Percentiles rank a stretch among this genome's conserved stretches.
Evolutionary conservation across 2,113 vertebrate genomes (phyloP).

Genomic region (Phocoena sinus): DNA sequence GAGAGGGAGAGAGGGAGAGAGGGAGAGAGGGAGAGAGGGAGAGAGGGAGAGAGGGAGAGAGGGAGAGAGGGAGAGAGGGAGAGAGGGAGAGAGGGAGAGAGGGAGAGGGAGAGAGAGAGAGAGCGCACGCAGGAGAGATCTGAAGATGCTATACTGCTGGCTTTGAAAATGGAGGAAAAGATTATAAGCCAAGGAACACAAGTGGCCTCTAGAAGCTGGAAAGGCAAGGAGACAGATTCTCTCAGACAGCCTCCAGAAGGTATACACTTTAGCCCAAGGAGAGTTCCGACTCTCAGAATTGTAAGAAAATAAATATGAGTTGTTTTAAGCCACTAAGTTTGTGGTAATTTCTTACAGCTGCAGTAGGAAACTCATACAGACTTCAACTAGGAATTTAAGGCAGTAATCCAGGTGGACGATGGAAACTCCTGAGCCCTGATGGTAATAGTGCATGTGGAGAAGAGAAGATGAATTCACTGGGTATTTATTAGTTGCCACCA

Average conservation of each 20-base stretch:
- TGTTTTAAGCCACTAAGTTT: background rate
- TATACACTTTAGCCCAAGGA: background rate
- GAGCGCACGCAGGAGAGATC: rapidly evolving
- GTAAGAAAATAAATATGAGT: background rate
- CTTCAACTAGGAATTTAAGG: background rate
- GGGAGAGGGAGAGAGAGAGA: background rate
- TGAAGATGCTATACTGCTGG: background rate
- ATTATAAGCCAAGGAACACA: background rate
- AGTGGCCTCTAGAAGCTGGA: background rate
- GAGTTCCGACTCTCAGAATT: background rate
- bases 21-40: background rate
- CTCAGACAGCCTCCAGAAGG: background rate
- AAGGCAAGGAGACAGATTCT: background rate
- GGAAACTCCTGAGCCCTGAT: background rate
- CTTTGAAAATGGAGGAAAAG: background rate
- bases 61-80: background rate
- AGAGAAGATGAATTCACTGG: background rate
- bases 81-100: background rate
- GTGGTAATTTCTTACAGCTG: background rate
- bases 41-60: background rate
- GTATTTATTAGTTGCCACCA: background rate
- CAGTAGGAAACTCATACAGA: background rate
- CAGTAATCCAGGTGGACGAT: background rate
- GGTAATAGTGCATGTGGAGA: background rate
- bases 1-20: background rate